Conservation (phyloP, 2,797 vertebrate genomes). For the Galago senegalensis region DNA sequence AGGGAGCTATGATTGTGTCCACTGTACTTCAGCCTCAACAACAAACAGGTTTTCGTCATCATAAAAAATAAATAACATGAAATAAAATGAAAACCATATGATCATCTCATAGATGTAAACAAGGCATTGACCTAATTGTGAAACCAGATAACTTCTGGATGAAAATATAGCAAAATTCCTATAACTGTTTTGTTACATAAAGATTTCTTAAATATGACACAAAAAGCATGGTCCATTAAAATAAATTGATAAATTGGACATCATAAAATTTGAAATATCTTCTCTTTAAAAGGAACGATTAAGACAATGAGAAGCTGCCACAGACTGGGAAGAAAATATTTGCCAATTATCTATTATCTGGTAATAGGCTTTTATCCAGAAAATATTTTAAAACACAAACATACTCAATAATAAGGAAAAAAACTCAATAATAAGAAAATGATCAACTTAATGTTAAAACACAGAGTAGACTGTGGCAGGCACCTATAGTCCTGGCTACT, state of each 20-base stretch:
- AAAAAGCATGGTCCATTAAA: neutral
- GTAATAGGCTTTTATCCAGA: neutral
- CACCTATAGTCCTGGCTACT: too few species aligned
- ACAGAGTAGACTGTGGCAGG: neutral
- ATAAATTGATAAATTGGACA: neutral
- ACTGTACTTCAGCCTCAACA: too few species aligned
- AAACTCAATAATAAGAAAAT: neutral
- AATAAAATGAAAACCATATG: neutral
- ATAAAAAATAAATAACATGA: too few species aligned
- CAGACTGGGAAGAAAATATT: neutral
- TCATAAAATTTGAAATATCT: neutral
- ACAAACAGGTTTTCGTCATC: too few species aligned
- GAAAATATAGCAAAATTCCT: neutral
- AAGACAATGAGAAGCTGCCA: neutral
- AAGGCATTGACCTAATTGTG: neutral
- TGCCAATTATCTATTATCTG: neutral
- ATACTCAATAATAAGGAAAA: neutral
- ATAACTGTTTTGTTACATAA: neutral
- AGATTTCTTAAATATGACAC: neutral
- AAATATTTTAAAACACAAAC: neutral
- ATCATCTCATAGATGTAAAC: neutral
- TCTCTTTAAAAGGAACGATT: neutral
- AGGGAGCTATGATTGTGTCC: too few species aligned
- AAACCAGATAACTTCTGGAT: neutral
- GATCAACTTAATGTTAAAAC: neutral